phyloP scores from a whole-genome alignment of 2,888 invertebrate species.

The Thereva nobilitata region DNA sequence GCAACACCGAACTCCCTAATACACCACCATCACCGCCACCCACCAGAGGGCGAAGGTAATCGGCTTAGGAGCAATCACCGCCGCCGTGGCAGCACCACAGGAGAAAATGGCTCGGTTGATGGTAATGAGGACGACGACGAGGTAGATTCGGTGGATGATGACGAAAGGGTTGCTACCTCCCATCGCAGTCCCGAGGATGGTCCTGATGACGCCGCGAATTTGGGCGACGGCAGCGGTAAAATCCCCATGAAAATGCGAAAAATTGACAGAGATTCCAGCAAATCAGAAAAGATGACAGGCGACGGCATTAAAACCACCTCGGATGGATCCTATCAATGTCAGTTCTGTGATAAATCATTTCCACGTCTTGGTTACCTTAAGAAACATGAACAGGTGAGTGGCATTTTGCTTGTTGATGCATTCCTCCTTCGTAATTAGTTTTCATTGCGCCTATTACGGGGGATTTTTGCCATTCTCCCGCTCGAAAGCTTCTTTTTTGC shows the following conservation, averaged over 20 bases:
- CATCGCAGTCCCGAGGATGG: constrained; percentile 21
- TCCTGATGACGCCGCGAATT: constrained; percentile 30
- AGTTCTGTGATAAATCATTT: constrained; percentile 90
- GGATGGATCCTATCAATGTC: constrained; percentile 84
- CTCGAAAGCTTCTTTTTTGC: constrained; percentile 1
- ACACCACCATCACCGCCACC: constrained; percentile 45
- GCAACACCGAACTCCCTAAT: constrained; percentile 55
- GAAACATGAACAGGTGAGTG: constrained; percentile 86
- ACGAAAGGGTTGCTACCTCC: constrained; percentile 26
- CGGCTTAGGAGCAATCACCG: constrained; percentile 44
- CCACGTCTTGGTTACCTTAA: constrained; percentile 83
- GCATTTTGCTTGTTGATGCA: neutral
- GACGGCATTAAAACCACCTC: constrained; percentile 54
- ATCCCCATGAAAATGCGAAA: constrained; percentile 56
- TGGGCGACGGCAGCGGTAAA: constrained; percentile 32
- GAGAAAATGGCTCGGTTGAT: constrained; percentile 29
- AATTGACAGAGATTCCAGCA: constrained; percentile 71
- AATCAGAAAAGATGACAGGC: constrained; percentile 55
- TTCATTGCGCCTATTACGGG: constrained; percentile 37
- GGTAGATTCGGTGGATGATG: constrained; percentile 37
- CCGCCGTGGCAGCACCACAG: constrained; percentile 13
- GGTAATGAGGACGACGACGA: constrained; percentile 38
- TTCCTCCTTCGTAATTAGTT: constrained; percentile 21
- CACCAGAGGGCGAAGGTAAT: constrained; percentile 39
- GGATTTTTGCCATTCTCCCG: constrained; percentile 36